Percentiles rank a stretch among this genome's conserved stretches.
Evolutionary conservation across 2,888 invertebrate genomes (phyloP).

Genomic region (Julus scanicus): DNA sequence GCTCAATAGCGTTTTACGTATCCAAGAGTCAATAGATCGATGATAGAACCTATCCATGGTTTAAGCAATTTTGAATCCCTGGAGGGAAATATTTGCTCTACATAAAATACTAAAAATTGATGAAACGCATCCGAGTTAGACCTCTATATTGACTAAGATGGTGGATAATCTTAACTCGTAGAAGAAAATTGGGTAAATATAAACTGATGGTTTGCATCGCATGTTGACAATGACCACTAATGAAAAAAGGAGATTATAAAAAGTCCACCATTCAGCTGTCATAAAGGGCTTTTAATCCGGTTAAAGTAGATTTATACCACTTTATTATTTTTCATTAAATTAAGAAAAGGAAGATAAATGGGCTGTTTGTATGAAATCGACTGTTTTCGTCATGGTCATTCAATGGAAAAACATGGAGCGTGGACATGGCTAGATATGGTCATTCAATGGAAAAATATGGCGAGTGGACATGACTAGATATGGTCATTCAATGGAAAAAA

Average conservation of each 20-base stretch:
- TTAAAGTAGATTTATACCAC: no score
- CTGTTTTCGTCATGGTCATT: no score
- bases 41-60: neutral
- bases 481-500: no score
- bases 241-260: neutral
- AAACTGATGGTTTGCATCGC: neutral
- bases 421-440: no score
- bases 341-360: no score
- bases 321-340: no score
- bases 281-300: no score
- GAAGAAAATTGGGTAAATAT: slow-evolving; percentile 11
- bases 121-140: neutral
- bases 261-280: neutral
- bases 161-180: neutral
- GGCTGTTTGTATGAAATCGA: no score
- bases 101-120: slow-evolving; percentile 14
- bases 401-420: no score
- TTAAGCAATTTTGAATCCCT: neutral
- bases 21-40: neutral
- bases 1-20: neutral
- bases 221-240: neutral
- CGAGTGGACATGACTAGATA: no score
- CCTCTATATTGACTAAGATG: neutral
- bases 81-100: slow-evolving; percentile 10
- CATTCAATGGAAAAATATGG: no score